These are phyloP conservation scores for Odocoileus hemionus DNA, from an alignment of 2,113 vertebrate species.

Conservation along the genomic window DNA sequence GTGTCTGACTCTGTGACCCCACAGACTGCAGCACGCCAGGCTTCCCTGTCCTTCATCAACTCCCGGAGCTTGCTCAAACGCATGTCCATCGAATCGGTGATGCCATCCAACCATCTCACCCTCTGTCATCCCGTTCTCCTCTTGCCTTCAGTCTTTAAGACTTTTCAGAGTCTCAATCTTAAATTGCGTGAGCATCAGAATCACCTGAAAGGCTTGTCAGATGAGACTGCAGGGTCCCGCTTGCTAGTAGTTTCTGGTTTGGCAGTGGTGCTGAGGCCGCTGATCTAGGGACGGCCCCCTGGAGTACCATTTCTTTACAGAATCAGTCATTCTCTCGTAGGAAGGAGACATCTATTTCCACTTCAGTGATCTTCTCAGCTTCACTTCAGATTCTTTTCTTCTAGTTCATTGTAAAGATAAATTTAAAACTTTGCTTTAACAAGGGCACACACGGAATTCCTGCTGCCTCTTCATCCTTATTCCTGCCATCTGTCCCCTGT, in stretches of 20 bases:
- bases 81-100: neutral
- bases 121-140: neutral
- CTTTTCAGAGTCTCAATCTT: neutral
- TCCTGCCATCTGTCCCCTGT: neutral
- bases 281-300: neutral
- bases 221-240: neutral
- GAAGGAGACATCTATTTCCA: neutral
- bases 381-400: neutral
- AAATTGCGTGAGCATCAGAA: neutral
- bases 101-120: neutral
- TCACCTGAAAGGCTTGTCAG: neutral
- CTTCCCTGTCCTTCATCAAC: neutral
- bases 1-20: neutral
- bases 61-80: neutral
- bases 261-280: neutral
- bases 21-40: neutral
- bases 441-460: neutral
- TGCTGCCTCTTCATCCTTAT: neutral
- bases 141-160: neutral
- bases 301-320: neutral
- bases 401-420: neutral
- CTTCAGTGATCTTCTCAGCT: neutral
- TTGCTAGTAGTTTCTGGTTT: neutral
- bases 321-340: neutral
- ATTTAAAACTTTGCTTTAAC: neutral